phyloP scores from a whole-genome alignment of 92 coral and sea anemone genomes.

The Meandrina meandrites region DNA sequence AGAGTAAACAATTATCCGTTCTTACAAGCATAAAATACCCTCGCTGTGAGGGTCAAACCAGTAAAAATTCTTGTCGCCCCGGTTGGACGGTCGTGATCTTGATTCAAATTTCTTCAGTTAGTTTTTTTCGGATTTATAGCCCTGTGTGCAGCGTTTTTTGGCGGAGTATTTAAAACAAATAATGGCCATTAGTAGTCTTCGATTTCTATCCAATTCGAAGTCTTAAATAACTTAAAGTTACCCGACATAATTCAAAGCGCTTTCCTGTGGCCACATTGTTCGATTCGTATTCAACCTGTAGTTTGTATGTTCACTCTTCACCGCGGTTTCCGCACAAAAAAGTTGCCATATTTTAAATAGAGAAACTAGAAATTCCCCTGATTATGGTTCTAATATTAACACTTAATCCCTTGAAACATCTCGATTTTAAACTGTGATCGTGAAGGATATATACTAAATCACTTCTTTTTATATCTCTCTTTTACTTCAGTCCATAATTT shows the following conservation, averaged over 20 bases:
- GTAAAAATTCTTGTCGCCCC: background rate
- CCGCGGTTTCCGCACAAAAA: background rate
- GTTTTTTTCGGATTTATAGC: background rate
- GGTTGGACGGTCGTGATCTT: background rate
- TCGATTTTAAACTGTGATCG: background rate
- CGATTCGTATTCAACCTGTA: conserved; percentile 24
- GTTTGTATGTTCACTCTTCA: background rate
- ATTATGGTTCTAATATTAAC: background rate
- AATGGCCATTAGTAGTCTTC: background rate
- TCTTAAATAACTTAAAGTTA: conserved; percentile 3
- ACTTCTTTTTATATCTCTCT: background rate
- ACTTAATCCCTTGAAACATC: background rate
- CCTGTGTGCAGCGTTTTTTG: background rate
- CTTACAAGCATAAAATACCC: conserved; percentile 10
- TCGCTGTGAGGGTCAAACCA: conserved; percentile 16
- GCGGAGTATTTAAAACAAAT: background rate
- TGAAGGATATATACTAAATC: background rate
- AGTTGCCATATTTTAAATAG: background rate
- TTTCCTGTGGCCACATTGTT: conserved; percentile 46
- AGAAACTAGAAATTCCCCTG: no score
- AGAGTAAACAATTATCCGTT: background rate
- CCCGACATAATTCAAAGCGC: conserved; percentile 10
- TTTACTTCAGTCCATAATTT: background rate
- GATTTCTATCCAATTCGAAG: background rate
- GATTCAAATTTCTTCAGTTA: background rate